Conservation (phyloP, 64 coral and sea anemone species). For the Astreopora myriophthalma region DNA sequence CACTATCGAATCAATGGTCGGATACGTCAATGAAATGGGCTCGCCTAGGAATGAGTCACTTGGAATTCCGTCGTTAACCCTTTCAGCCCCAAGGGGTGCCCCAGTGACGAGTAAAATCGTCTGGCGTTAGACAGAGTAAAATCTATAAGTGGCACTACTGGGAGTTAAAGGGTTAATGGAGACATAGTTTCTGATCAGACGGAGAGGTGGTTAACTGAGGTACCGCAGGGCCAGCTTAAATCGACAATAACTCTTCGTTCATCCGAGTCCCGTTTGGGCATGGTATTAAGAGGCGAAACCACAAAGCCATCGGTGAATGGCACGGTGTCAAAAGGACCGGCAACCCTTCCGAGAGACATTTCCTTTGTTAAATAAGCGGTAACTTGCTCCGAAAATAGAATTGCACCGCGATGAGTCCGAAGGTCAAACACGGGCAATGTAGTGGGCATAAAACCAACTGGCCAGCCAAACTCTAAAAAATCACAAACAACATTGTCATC, state of each 20-base stretch:
- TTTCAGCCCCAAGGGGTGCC: too few species aligned
- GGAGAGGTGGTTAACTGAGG: constrained; percentile 26
- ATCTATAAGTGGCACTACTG: too few species aligned
- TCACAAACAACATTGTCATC: constrained; percentile 1
- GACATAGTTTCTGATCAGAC: too few species aligned
- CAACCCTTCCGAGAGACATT: neutral
- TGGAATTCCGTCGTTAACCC: constrained; percentile 29
- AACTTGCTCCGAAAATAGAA: neutral
- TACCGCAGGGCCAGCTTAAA: constrained; percentile 48
- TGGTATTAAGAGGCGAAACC: constrained; percentile 32
- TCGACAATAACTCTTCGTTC: constrained; percentile 52
- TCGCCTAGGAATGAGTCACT: constrained; percentile 16
- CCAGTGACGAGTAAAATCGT: too few species aligned
- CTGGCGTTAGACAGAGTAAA: too few species aligned
- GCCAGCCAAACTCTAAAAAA: neutral
- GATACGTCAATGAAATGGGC: neutral
- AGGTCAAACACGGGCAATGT: neutral
- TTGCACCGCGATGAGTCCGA: neutral
- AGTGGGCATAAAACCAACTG: neutral
- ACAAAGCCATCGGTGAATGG: neutral
- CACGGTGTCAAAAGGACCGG: neutral
- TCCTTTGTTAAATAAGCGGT: neutral
- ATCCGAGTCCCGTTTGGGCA: constrained; percentile 23
- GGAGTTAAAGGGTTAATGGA: too few species aligned
- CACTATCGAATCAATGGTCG: neutral